Evolutionary conservation across 1,140 invertebrate genomes (phyloP), one percentile per base, ranked within the genome.

Genomic region (Cyclargus thomasi): DNA sequence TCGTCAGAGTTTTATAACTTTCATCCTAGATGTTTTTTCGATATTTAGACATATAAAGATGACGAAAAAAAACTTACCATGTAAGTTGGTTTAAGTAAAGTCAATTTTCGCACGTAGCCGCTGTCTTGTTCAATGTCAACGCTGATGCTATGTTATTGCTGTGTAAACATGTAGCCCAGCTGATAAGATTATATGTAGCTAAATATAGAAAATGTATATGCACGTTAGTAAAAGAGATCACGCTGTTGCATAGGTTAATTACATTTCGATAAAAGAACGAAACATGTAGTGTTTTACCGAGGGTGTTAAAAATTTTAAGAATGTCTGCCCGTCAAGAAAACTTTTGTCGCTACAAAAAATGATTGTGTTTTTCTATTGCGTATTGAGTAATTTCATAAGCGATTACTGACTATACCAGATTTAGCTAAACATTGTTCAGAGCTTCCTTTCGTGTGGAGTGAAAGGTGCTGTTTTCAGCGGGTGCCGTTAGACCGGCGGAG

Each of bases 401-500:
- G 29, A 29, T 6, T 29, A 7, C 8, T 7, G 6, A 29, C 4
- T 7, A 29, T 29, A 8, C 29, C 4, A 29, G 29, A 29, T 29
- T 29, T 29, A 29, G 4, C 0, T 4, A 29, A 29, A 63, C 64
- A 17, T 64, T 29, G 36, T 36, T 20, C 21, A 39, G 57, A 39
- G 47, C 62, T 67, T 72, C 71, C 67, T 78, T 69, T 59, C 59
- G 70, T 67, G 57, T 68, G 71, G 70, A 74, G 74, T 70, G 75
- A 75, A 73, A 70, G 76, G 75, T 72, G 72, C 69, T 71, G 78
- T 62, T 76, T 78, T 73, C 74, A 78, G 80, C 72, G 71, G 76
- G 72, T 79, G 74, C 83, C 82, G 83, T 85, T 82, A 83, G 71
- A 55, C 73, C 64, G 68, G 55, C 83, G 18, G 55, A 10, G 18